Percentiles rank a stretch among this genome's conserved stretches.
Conservation (phyloP, 2,888 invertebrate species). For the Lycocerus yunnanus region DNA sequence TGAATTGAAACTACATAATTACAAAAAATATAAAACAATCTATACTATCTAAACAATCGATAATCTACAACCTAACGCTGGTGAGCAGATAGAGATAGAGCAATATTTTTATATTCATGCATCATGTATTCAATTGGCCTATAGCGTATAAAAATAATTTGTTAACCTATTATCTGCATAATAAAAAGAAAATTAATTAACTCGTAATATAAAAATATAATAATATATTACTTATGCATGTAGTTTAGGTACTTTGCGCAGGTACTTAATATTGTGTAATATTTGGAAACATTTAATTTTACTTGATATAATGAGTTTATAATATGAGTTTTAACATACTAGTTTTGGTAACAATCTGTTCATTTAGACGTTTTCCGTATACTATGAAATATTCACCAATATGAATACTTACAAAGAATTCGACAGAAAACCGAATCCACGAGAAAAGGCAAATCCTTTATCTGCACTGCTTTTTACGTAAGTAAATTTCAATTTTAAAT, state of each 20-base stretch:
- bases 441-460: constrained; percentile 28
- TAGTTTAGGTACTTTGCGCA: too few species aligned
- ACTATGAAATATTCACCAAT: not conserved
- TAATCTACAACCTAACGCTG: too few species aligned
- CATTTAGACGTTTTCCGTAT: not conserved
- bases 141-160: too few species aligned
- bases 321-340: not conserved
- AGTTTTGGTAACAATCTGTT: not conserved
- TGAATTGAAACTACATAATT: not conserved
- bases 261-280: not conserved
- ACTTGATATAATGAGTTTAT: not conserved
- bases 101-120: too few species aligned
- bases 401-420: constrained; percentile 12
- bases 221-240: too few species aligned
- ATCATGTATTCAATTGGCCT: too few species aligned
- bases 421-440: constrained; percentile 22
- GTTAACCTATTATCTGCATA: not conserved
- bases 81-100: too few species aligned
- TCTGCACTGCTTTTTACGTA: constrained; percentile 30
- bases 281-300: not conserved
- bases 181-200: not conserved
- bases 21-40: too few species aligned
- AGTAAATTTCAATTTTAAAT: constrained; percentile 19
- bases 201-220: not conserved
- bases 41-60: too few species aligned